Evolutionary conservation across 2,113 vertebrate species (phyloP).

Genomic region (Phoenicopterus ruber): DNA sequence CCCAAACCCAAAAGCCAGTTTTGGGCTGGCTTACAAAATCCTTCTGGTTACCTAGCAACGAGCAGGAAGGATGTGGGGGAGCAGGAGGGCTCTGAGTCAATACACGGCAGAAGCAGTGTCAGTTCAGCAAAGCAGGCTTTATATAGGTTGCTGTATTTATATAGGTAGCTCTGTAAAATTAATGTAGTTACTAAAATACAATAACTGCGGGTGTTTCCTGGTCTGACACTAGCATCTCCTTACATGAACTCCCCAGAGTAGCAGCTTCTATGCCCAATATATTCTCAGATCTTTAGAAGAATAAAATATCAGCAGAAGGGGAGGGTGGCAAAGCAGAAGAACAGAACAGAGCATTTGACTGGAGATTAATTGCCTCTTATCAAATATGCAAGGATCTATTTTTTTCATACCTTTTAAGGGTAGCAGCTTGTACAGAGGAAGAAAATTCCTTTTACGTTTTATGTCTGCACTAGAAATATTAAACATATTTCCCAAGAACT

Average conservation of each 20-base stretch:
- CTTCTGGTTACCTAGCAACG: conserved; percentile 19
- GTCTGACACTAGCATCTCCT: conserved; percentile 13
- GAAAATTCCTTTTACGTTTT: neutral
- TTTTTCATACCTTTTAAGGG: neutral
- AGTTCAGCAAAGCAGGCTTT: neutral
- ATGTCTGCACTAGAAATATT: neutral
- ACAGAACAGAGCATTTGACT: neutral
- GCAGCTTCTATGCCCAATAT: neutral
- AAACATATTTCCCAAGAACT: neutral
- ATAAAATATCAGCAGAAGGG: neutral
- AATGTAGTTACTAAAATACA: conserved; percentile 14
- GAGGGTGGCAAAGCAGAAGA: neutral
- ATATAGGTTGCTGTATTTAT: conserved; percentile 20
- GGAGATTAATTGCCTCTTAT: neutral
- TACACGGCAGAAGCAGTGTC: neutral
- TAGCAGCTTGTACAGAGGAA: neutral
- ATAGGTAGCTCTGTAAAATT: conserved; percentile 34
- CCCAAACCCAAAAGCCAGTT: neutral
- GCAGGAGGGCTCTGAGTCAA: conserved; percentile 5
- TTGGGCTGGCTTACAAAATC: neutral
- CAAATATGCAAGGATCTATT: neutral
- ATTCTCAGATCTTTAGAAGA: neutral
- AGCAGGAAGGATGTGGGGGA: conserved; percentile 12
- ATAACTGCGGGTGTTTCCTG: neutral
- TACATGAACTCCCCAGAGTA: neutral